Evolutionary conservation across 1,140 invertebrate genomes (phyloP).

Genomic region (Acarapis woodi): DNA sequence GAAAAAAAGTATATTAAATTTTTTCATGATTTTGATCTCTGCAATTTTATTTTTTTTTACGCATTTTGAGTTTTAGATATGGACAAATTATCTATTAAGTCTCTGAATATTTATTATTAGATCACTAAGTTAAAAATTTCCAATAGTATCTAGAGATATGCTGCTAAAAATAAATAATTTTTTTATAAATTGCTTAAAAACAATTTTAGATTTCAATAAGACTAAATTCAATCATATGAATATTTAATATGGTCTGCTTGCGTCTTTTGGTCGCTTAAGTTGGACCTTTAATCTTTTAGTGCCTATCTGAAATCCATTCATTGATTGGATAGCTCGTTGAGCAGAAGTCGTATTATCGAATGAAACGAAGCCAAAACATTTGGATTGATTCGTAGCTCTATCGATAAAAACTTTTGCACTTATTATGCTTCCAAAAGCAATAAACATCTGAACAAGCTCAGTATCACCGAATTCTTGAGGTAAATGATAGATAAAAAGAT

Average conservation of each 20-base stretch:
- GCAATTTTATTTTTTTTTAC: too few species aligned
- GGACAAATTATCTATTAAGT: too few species aligned
- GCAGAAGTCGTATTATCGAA: slow-evolving; percentile 95
- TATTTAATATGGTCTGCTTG: slow-evolving; percentile 7
- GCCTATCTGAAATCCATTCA: slow-evolving; percentile 99
- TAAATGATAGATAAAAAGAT: slow-evolving; percentile 12
- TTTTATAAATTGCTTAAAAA: too few species aligned
- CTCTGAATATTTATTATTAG: too few species aligned
- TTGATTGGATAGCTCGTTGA: slow-evolving; percentile 88
- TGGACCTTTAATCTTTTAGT: slow-evolving; percentile 99
- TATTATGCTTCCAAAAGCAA: slow-evolving; percentile 80
- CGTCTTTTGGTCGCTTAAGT: slow-evolving; percentile 87
- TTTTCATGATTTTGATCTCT: too few species aligned
- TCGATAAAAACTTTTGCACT: slow-evolving; percentile 98
- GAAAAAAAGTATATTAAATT: too few species aligned
- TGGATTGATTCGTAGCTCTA: slow-evolving; percentile 86
- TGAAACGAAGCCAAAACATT: slow-evolving; percentile 97
- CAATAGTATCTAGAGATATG: too few species aligned
- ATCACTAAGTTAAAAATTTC: too few species aligned
- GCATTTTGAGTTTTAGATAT: too few species aligned
- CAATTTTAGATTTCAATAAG: too few species aligned
- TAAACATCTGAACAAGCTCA: slow-evolving; percentile 72
- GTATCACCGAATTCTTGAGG: slow-evolving; percentile 56
- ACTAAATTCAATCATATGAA: too few species aligned
- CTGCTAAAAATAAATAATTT: too few species aligned